Evolutionary conservation across 2,113 vertebrate genomes (phyloP).

Genomic region (Calypte anna): DNA sequence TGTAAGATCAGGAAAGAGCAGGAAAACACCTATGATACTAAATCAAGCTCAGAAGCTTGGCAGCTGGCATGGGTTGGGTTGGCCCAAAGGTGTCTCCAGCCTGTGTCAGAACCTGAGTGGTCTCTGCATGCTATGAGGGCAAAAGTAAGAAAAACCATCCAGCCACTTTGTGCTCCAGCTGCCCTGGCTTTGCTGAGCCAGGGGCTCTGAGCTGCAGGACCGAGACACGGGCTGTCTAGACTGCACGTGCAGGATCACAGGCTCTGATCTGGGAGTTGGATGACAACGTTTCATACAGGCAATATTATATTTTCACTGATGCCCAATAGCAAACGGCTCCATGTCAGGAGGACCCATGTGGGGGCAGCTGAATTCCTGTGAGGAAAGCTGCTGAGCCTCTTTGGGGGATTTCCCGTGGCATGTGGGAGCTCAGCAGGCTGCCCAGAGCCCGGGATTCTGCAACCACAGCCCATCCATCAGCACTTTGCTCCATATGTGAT

Average conservation of each 20-base stretch:
- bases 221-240: slow-evolving; percentile 29
- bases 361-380: slow-evolving; percentile 9
- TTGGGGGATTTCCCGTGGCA: neutral
- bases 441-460: slow-evolving; percentile 18
- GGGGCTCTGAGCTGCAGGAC: neutral
- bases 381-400: neutral
- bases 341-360: neutral
- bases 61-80: neutral
- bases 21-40: neutral
- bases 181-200: neutral
- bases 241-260: slow-evolving; percentile 51
- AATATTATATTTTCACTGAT: slow-evolving; percentile 15
- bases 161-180: slow-evolving; percentile 2
- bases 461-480: slow-evolving; percentile 42
- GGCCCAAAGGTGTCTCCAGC: neutral
- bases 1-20: neutral
- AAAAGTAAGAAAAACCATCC: neutral
- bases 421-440: slow-evolving; percentile 55
- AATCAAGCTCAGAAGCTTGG: neutral
- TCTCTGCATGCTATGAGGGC: neutral
- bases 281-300: slow-evolving; percentile 20
- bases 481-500: slow-evolving; percentile 50
- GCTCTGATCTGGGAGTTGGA: neutral
- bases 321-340: neutral
- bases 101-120: neutral